phyloP scores from a whole-genome alignment of 1,140 invertebrate genomes.

The Zaprionus inermis region DNA sequence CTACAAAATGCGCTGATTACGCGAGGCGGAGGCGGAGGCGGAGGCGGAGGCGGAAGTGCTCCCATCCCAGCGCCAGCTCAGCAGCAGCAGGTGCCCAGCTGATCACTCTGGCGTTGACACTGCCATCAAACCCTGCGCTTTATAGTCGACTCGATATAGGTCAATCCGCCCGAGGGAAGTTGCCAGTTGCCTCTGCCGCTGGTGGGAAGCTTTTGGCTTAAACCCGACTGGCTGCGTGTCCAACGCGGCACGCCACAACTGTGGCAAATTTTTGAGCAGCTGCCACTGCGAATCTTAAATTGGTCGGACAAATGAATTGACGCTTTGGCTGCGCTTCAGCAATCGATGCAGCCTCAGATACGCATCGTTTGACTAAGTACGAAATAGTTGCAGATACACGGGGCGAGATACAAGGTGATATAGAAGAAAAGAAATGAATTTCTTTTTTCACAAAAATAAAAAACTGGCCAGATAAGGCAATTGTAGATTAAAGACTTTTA shows the following conservation, averaged over 20 bases:
- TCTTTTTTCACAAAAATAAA: no score
- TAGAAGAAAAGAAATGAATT: no score
- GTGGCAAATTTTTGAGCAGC: slow-evolving; percentile 46
- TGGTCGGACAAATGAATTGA: slow-evolving; percentile 3
- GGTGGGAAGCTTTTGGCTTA: slow-evolving; percentile 30
- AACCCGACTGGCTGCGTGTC: slow-evolving; percentile 10
- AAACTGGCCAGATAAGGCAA: no score
- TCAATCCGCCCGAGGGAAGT: slow-evolving; percentile 53
- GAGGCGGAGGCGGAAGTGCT: slow-evolving; percentile 10
- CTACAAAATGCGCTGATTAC: slow-evolving; percentile 80
- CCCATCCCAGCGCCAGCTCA: background rate
- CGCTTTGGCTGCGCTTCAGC: background rate
- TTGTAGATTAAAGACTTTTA: no score
- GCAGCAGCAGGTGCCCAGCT: slow-evolving; percentile 29
- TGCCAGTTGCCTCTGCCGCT: background rate
- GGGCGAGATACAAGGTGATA: background rate
- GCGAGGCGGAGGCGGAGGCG: slow-evolving; percentile 18
- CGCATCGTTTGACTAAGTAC: slow-evolving; percentile 6
- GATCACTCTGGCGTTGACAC: slow-evolving; percentile 48
- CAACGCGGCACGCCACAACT: slow-evolving; percentile 21
- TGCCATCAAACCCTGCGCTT: slow-evolving; percentile 44
- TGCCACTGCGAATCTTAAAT: slow-evolving; percentile 37
- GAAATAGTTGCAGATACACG: background rate
- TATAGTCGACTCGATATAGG: slow-evolving; percentile 60
- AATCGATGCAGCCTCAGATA: background rate